Conservation (phyloP, 2,888 invertebrate species). For the Cabera pusaria region DNA sequence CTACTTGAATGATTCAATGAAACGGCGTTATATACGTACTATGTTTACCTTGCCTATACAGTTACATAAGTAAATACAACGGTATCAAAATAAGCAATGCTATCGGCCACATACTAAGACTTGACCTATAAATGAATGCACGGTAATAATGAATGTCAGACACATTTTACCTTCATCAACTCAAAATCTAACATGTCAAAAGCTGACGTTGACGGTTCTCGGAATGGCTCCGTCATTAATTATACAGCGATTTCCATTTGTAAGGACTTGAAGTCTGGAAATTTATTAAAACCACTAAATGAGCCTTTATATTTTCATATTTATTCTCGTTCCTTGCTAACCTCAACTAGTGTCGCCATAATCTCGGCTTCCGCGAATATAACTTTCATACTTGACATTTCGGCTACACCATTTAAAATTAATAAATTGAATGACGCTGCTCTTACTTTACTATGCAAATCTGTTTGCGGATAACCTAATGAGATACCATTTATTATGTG, state of each 20-base stretch:
- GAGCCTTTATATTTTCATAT: slow-evolving; percentile 4
- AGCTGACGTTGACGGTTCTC: slow-evolving; percentile 34
- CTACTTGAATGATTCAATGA: slow-evolving; percentile 24
- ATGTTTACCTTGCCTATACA: too few relatives aligned
- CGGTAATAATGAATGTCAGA: slow-evolving; percentile 39
- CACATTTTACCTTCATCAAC: slow-evolving; percentile 46
- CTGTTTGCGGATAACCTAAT: slow-evolving; percentile 28
- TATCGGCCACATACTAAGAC: slow-evolving; percentile 13
- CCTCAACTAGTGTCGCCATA: too few relatives aligned
- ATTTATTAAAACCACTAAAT: slow-evolving; percentile 17
- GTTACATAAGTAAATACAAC: slow-evolving; percentile 24
- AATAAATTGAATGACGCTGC: slow-evolving; percentile 27
- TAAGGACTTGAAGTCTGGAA: slow-evolving; percentile 23
- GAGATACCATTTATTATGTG: slow-evolving; percentile 24
- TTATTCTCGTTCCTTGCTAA: slow-evolving; percentile 26
- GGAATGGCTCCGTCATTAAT: slow-evolving; percentile 32
- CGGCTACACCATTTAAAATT: slow-evolving; percentile 22
- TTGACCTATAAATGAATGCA: slow-evolving; percentile 31
- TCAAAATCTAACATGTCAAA: slow-evolving; percentile 45
- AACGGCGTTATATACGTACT: slow-evolving; percentile 13
- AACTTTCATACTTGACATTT: slow-evolving; percentile 36
- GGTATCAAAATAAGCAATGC: slow-evolving; percentile 23
- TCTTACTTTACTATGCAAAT: slow-evolving; percentile 26
- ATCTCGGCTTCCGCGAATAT: slow-evolving; percentile 32
- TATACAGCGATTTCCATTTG: slow-evolving; percentile 31